A percentile compares a stretch with the other conserved stretches of the same genome.
Evolutionary conservation across 1,140 invertebrate species (phyloP).

Genomic region (Plutomurus gul): DNA sequence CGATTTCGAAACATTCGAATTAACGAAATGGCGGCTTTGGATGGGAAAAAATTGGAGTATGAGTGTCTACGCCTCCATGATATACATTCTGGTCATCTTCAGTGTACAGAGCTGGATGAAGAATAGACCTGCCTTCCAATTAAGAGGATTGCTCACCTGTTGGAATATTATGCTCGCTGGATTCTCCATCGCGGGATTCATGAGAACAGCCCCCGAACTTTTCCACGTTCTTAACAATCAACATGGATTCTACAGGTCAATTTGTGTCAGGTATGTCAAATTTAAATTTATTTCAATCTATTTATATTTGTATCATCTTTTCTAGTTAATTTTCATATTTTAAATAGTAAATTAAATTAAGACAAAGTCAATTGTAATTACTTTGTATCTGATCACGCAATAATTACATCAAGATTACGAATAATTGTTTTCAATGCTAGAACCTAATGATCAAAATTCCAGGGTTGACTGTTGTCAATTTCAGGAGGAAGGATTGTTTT

Average conservation of each 20-base stretch:
- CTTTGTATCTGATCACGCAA: no score
- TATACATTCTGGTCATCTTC: slow-evolving; percentile 94
- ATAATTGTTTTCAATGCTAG: no score
- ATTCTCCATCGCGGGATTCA: slow-evolving; percentile 91
- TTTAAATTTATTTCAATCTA: not conserved
- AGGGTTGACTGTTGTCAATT: no score
- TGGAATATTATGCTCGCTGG: slow-evolving; percentile 92
- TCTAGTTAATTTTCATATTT: not conserved
- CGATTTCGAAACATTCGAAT: slow-evolving; percentile 47
- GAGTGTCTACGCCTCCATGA: slow-evolving; percentile 85
- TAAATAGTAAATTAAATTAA: no score
- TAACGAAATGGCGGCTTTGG: slow-evolving; percentile 70
- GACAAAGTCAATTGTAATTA: no score
- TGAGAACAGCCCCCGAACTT: slow-evolving; percentile 84
- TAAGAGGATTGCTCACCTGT: slow-evolving; percentile 78
- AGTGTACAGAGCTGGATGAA: slow-evolving; percentile 91
- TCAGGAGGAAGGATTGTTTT: no score
- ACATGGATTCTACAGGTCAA: slow-evolving; percentile 89
- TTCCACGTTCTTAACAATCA: slow-evolving; percentile 77
- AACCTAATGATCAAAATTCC: no score
- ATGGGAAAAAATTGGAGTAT: slow-evolving; percentile 95
- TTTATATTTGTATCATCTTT: not conserved
- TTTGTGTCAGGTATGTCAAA: slow-evolving; percentile 70
- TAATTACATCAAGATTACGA: no score
- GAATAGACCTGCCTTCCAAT: slow-evolving; percentile 81